phyloP scores from a whole-genome alignment of 2,113 vertebrate species.

The Misgurnus anguillicaudatus region DNA sequence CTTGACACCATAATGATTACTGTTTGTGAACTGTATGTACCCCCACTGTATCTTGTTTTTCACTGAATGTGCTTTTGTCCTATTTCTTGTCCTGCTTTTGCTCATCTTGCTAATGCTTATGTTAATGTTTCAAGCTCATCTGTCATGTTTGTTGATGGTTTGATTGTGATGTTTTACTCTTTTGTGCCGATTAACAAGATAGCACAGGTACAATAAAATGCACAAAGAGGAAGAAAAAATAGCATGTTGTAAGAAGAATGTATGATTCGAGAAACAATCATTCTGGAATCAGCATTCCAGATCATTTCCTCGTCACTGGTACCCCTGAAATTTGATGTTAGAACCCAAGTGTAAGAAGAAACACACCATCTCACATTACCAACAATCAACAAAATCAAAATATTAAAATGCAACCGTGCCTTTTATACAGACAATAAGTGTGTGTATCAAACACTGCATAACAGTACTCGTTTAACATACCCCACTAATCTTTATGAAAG shows the following conservation, averaged over 20 bases:
- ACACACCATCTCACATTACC: constrained; percentile 55
- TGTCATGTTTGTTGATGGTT: too few species aligned
- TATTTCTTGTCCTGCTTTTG: too few species aligned
- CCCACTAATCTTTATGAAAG: neutral
- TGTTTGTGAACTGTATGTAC: too few species aligned
- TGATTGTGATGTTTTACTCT: too few species aligned
- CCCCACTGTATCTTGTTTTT: too few species aligned
- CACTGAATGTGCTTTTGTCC: too few species aligned
- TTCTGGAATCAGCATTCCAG: constrained; percentile 70
- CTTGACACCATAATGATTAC: too few species aligned
- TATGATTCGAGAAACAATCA: constrained; percentile 6
- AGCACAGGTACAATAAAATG: neutral
- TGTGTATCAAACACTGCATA: neutral
- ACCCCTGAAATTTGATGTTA: constrained; percentile 63
- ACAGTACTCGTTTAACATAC: neutral
- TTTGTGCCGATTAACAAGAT: neutral
- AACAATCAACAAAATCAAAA: constrained; percentile 38
- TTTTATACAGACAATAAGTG: neutral
- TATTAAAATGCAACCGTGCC: neutral
- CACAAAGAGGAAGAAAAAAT: neutral
- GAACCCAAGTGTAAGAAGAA: constrained; percentile 64
- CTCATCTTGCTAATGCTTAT: too few species aligned
- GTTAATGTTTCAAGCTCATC: too few species aligned
- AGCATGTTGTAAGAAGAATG: neutral
- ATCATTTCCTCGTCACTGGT: constrained; percentile 68